These are phyloP conservation scores for Tupaia chinensis DNA, from an alignment of 2,113 vertebrate genomes.

Conservation along the genomic window DNA sequence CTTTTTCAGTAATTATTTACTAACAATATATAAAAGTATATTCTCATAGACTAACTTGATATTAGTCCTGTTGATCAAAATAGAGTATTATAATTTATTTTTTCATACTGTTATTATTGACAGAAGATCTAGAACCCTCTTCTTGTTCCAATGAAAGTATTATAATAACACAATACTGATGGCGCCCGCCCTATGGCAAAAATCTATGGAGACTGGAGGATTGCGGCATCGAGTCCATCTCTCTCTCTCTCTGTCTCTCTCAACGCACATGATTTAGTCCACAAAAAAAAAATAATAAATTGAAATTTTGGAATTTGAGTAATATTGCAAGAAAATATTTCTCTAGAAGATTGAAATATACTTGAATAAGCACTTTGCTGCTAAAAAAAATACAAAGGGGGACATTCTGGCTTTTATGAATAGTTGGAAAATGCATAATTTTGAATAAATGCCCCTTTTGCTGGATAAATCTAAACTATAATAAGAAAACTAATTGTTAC, in stretches of 20 bases:
- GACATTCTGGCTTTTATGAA: slow-evolving; percentile 34
- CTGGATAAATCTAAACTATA: neutral
- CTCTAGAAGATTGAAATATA: slow-evolving; percentile 17
- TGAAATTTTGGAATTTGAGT: neutral
- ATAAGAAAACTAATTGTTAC: neutral
- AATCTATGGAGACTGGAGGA: too few species aligned
- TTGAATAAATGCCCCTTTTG: slow-evolving; percentile 44
- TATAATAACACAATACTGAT: neutral
- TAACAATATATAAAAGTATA: neutral
- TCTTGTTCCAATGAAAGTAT: neutral
- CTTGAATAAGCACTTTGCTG: neutral
- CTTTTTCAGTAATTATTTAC: neutral
- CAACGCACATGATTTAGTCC: neutral
- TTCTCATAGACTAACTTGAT: neutral
- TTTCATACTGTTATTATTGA: neutral
- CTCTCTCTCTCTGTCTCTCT: too few species aligned
- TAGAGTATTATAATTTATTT: neutral
- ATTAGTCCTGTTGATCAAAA: neutral
- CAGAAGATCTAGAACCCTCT: neutral
- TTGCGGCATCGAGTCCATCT: too few species aligned
- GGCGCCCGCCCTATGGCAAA: too few species aligned
- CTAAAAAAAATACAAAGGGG: neutral
- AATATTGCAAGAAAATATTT: slow-evolving; percentile 38
- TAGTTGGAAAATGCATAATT: slow-evolving; percentile 28
- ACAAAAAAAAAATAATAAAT: slow-evolving; percentile 13